Conservation (phyloP, 1,140 invertebrate genomes). For the Ruditapes philippinarum region DNA sequence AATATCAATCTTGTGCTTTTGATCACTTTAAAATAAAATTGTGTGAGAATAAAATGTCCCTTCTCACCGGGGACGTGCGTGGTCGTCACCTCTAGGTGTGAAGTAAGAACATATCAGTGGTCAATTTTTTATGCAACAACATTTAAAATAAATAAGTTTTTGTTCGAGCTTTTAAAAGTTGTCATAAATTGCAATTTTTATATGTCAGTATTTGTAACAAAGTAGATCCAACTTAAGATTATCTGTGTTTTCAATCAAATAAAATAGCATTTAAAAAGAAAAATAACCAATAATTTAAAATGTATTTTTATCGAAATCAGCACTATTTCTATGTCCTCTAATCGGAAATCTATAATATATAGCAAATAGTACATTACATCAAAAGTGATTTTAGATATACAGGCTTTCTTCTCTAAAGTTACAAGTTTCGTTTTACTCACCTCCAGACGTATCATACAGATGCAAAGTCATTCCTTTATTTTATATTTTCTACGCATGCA, state of each 20-base stretch:
- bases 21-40: not conserved
- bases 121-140: not conserved
- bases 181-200: constrained; percentile 25
- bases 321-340: too few species aligned
- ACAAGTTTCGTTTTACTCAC: too few species aligned
- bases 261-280: not conserved
- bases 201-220: constrained; percentile 5
- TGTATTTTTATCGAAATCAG: too few species aligned
- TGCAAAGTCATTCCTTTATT: too few species aligned
- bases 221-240: not conserved
- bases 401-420: too few species aligned
- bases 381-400: too few species aligned
- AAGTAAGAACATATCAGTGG: not conserved
- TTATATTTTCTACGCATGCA: too few species aligned
- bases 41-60: constrained; percentile 20
- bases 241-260: not conserved
- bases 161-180: not conserved
- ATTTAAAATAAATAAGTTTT: constrained; percentile 15
- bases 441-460: too few species aligned
- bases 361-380: too few species aligned
- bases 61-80: not conserved
- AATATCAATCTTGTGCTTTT: constrained; percentile 24
- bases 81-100: not conserved
- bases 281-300: too few species aligned
- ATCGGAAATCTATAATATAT: too few species aligned